These are phyloP conservation scores for Drosophila malerkotliana DNA, from an alignment of 1,140 invertebrate genomes.

Conservation along the genomic window DNA sequence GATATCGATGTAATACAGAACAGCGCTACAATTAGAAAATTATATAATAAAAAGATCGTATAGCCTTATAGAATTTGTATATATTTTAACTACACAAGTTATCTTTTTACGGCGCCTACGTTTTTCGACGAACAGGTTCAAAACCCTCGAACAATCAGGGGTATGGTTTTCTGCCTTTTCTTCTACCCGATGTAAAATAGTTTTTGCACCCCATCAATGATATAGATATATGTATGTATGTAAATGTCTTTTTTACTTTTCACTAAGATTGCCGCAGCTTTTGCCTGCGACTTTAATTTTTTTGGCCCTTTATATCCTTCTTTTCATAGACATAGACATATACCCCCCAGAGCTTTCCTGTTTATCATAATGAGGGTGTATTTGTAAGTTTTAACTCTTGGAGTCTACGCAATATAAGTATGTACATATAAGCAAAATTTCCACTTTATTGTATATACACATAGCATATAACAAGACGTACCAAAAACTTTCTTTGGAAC, in stretches of 20 bases:
- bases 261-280: background rate
- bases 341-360: background rate
- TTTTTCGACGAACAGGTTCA: background rate
- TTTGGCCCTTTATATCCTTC: background rate
- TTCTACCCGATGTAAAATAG: background rate
- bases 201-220: background rate
- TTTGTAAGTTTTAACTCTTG: background rate
- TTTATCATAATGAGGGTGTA: constrained; percentile 3
- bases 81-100: background rate
- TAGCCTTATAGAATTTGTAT: too few relatives aligned
- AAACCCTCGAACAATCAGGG: background rate
- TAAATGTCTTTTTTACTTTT: background rate
- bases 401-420: background rate
- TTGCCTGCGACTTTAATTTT: background rate
- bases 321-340: background rate
- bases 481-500: background rate
- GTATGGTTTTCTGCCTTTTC: background rate
- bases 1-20: too few relatives aligned
- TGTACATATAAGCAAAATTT: background rate
- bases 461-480: background rate
- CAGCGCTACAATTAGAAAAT: too few relatives aligned
- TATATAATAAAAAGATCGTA: too few relatives aligned
- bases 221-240: background rate
- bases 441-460: background rate
- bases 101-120: background rate